phyloP scores from a whole-genome alignment of 2,888 invertebrate species.

The Liodrosophila aerea region DNA sequence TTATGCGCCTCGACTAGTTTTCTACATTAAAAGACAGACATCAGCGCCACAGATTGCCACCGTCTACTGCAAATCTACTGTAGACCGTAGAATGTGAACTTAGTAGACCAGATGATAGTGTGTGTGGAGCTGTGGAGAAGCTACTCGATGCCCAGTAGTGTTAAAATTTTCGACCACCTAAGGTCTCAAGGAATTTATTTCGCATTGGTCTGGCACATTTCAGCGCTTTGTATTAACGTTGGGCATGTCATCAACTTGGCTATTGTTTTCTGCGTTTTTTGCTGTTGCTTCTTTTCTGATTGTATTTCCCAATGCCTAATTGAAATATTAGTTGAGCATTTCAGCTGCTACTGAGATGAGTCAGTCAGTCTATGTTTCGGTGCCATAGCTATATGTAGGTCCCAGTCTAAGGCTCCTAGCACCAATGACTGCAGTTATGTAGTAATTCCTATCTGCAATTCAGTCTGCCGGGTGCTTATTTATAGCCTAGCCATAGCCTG shows the following conservation, averaged over 20 bases:
- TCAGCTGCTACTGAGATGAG: conserved; percentile 48
- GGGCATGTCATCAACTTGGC: conserved; percentile 74
- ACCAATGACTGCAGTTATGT: conserved; percentile 19
- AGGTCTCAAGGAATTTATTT: conserved; percentile 76
- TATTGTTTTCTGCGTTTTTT: conserved; percentile 37
- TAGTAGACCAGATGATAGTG: conserved; percentile 4
- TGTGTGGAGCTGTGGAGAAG: conserved; percentile 21
- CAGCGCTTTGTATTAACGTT: conserved; percentile 78
- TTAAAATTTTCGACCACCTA: conserved; percentile 80
- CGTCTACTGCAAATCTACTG: conserved; percentile 24
- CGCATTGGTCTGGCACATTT: conserved; percentile 64
- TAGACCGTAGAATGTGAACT: neutral
- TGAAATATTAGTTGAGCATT: conserved; percentile 72
- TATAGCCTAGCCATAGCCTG: conserved; percentile 76
- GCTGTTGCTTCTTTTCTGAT: conserved; percentile 4
- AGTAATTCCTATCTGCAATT: conserved; percentile 41
- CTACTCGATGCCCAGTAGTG: conserved; percentile 71
- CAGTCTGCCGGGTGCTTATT: conserved; percentile 67
- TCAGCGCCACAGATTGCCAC: conserved; percentile 75
- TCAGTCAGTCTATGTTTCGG: conserved; percentile 37
- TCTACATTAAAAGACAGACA: conserved; percentile 79
- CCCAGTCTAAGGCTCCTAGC: conserved; percentile 1
- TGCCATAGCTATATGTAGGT: neutral
- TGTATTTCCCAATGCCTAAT: conserved; percentile 49
- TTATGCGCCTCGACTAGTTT: conserved; percentile 79